Base-by-base conservation (phyloP, 1,140 invertebrate species). In the Drosophila teissieri region DNA sequence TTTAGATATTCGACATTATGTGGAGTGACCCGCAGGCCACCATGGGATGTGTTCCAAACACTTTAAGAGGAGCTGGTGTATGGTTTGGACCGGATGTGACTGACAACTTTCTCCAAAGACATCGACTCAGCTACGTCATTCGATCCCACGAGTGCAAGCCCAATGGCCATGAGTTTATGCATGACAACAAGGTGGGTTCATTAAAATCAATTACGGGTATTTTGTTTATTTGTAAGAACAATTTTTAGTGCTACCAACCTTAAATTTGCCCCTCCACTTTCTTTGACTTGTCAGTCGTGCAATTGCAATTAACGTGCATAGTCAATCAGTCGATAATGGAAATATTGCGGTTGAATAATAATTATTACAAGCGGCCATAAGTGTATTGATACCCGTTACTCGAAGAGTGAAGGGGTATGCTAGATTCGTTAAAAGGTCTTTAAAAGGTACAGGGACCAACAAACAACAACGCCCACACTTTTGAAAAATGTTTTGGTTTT, bases 1-100 rank as follows among this genome's bases (percentile, higher is more conserved):
- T 4, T 2, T 79, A 98, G 96, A 95, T 98, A 1, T 95, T 98
- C 67, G 97, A 98, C 92, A 94, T 98, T 14, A 93, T 98, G 54
- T 98, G 97, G 97, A 98, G 97, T 83, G 97, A 98, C 93, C 97
- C 98, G 0, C 95, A 96, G 91, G 93, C 94, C 8, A 94, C 90
- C 2, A 95, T 94, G 36, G 96, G 94, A 1, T 97, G 96, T 84
- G 94, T 95, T 19, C 96, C 96, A 0, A 98, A 98, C 91, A 95
- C 94, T 8, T 94, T 98, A 46, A 94, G 98, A 6, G 98, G 98
- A 2, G 97, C 97, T 14, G 98, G 98, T 1, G 96, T 96, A 5
- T 98, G 97, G 91, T 98, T 98, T 91, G 98, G 98, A 1, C 96
- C 97, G 0, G 97, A 98, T 91, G 95, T 98, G 24, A 98, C 97